Conservation (phyloP, 2,113 vertebrate genomes). For the Urocitellus parryii region DNA sequence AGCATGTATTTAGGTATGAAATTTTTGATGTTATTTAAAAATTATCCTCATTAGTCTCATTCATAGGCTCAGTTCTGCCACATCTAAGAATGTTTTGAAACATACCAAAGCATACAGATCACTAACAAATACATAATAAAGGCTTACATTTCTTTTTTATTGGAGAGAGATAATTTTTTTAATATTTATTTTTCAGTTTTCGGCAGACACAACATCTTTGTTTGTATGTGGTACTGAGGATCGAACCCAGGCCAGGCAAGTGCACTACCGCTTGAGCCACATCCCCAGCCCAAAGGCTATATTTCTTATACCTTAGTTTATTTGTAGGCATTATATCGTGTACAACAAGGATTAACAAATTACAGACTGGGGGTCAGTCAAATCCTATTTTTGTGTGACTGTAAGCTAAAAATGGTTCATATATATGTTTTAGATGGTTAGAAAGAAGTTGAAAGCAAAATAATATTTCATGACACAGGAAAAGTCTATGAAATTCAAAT, state of each 20-base stretch:
- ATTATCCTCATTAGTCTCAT: neutral
- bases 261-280: too few species aligned
- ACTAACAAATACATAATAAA: neutral
- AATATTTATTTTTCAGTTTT: too few species aligned
- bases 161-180: too few species aligned
- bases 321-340: neutral
- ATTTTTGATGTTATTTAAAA: neutral
- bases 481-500: conserved; percentile 3
- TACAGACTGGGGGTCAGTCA: neutral
- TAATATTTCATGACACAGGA: neutral
- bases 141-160: too few species aligned
- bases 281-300: too few species aligned
- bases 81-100: neutral
- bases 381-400: neutral
- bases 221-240: too few species aligned
- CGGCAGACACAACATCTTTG: too few species aligned
- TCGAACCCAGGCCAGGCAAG: too few species aligned
- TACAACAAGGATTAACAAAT: neutral
- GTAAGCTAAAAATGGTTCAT: neutral
- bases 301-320: neutral
- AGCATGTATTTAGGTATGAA: neutral
- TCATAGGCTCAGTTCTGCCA: neutral
- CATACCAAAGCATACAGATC: neutral
- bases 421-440: neutral
- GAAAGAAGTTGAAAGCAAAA: neutral